Percentiles rank a stretch among this genome's conserved stretches.
Conservation (phyloP, 2,113 vertebrate species). For the Pseudorectes ferrugineus region DNA sequence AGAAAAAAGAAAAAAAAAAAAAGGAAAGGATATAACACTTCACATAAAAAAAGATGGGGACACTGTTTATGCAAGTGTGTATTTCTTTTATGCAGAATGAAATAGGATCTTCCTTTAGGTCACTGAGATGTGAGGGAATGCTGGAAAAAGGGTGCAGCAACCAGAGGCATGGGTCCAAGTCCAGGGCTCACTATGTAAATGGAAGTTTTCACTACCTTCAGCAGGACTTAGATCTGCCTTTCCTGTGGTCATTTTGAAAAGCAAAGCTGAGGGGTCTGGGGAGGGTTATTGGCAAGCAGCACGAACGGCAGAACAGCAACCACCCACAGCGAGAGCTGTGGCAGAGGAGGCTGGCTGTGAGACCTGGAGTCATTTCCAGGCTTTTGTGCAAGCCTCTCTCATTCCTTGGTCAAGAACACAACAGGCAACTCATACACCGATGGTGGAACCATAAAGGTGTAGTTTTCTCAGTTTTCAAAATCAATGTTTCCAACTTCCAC, state of each 20-base stretch:
- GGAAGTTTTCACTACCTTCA: not conserved
- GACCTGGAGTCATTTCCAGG: not conserved
- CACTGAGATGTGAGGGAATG: not conserved
- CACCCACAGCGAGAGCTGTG: not conserved
- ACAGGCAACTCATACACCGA: not conserved
- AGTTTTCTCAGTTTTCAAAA: not conserved
- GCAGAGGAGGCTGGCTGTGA: not conserved
- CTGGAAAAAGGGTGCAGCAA: not conserved
- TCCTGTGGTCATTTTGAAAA: not conserved
- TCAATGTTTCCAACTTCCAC: not conserved
- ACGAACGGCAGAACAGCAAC: not conserved
- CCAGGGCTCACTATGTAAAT: not conserved
- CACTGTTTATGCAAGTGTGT: accelerated
- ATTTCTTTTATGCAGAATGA: not conserved
- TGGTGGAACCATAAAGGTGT: not conserved
- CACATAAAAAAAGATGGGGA: not conserved
- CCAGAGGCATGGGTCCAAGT: not conserved
- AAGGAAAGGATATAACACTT: not conserved
- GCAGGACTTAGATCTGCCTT: not conserved
- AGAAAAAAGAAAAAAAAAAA: not conserved
- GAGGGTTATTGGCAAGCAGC: not conserved
- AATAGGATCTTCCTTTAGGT: not conserved
- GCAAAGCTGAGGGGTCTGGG: not conserved
- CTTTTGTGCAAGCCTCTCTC: not conserved
- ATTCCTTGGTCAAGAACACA: not conserved